Evolutionary conservation across 2,888 invertebrate species (phyloP), one percentile per base, ranked within the genome.

Genomic region (Blastobasis adustella): DNA sequence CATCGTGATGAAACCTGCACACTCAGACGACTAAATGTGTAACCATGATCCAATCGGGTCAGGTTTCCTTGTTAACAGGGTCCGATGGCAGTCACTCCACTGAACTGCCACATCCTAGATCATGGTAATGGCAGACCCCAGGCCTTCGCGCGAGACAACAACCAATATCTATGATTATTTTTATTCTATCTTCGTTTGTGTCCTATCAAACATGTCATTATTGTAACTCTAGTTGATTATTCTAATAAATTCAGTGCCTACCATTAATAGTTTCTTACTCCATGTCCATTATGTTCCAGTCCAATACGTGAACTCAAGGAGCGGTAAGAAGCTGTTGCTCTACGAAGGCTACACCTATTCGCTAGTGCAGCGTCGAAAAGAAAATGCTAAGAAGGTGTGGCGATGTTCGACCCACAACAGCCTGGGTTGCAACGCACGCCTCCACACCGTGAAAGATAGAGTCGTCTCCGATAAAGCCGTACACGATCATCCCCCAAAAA

Each of bases 391-490:
- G 51, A 68, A 65, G 0, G 54, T 69, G 0, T 75, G 74, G 72
- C 64, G 64, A 50, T 76, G 73, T 51, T 62, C 69, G 0, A 61
- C 71, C 0, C 66, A 71, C 50, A 62, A 64, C 48, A 62, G 60
- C 42, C 55, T 56, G 3, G 69, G 70, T 0, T 77, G 77, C 43
- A 57, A 61, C 0, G 74, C 71, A 0, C 60, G 66, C 5, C 54
- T 71, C 36, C 63, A 66, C 50, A 71, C 68, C 0, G 23, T 63
- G 1, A 63, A 65, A 0, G 42, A 51, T 5, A 37, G 53, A 4
- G 55, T 70, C n/a, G 50, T 69, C 7, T 58, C 58, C 6, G 54
- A 57, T 3, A 66, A 66, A 36, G 65, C 66, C 23, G 49, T 53
- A 3, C 71, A 71, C 49, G 67, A 58, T 0, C 69, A 72, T 49